Evolutionary conservation across 1,140 invertebrate genomes (phyloP).

Genomic region (Bradysia coprophila): DNA sequence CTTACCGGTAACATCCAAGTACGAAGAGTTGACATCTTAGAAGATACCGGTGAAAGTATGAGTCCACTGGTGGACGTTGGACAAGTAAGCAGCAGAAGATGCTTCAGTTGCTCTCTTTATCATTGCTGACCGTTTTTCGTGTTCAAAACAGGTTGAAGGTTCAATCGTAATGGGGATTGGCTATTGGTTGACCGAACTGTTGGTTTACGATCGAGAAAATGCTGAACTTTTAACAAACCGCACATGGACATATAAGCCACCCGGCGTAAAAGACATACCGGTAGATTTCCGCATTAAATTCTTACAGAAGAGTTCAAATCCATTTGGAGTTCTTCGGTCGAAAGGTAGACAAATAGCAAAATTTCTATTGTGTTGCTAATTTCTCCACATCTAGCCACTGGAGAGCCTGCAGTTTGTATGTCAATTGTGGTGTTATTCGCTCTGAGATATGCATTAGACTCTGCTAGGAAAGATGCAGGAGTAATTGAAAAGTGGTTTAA

Average conservation of each 20-base stretch:
- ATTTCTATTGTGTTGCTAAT: neutral
- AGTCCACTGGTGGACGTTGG: slow-evolving; percentile 66
- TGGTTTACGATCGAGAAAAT: slow-evolving; percentile 39
- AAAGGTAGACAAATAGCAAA: slow-evolving; percentile 24
- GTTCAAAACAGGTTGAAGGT: slow-evolving; percentile 26
- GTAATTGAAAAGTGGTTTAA: slow-evolving; percentile 23
- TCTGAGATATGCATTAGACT: slow-evolving; percentile 41
- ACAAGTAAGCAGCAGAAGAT: slow-evolving; percentile 30
- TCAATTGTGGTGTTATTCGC: slow-evolving; percentile 39
- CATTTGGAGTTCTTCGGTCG: slow-evolving; percentile 43
- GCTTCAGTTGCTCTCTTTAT: neutral
- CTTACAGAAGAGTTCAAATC: slow-evolving; percentile 44
- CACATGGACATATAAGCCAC: slow-evolving; percentile 66
- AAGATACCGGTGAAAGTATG: slow-evolving; percentile 52
- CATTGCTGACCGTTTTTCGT: too few relatives aligned
- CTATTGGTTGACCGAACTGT: slow-evolving; percentile 52
- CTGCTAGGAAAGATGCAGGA: slow-evolving; percentile 33
- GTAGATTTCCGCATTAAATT: slow-evolving; percentile 57
- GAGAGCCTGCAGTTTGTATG: slow-evolving; percentile 57
- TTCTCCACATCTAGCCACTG: slow-evolving; percentile 36
- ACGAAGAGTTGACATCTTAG: slow-evolving; percentile 45
- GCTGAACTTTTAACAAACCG: slow-evolving; percentile 50
- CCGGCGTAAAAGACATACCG: slow-evolving; percentile 60
- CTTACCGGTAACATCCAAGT: slow-evolving; percentile 46
- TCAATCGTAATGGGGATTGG: slow-evolving; percentile 73